Evolutionary conservation across 2,113 vertebrate species (phyloP), one percentile per base, ranked within the genome.

Genomic region (Elephas maximus): DNA sequence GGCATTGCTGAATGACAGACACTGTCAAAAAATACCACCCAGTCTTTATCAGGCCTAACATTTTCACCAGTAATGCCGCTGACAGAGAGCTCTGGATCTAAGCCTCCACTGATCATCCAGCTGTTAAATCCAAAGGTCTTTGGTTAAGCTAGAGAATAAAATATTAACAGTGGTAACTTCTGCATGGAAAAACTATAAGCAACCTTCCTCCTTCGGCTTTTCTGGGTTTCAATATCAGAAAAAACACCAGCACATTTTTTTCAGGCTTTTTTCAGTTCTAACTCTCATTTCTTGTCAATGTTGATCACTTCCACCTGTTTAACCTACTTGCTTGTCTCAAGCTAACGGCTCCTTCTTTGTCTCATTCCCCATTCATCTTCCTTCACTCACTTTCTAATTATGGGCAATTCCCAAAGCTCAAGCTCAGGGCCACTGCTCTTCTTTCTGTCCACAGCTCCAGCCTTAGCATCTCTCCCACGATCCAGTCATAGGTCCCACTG

Each of bases 121-220:
- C 2, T 76, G 33, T 88, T 74, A 69, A 88, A 96, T 63, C 63
- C 48, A 94, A 89, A 71, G 21, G 21, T 57, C 37, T 23, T 94
- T 44, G 74, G 12, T 93, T 73, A 83, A 45, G 83, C 26, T 33
- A 69, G 10, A 90, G 51, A 91, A 65, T 6, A 91, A 88, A 89
- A 80, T 62, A 82, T 63, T 71, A 90, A 65, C 45, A 90, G 18
- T 44, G 2, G 18, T 20, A 65, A 86, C 45, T 82, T 93, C n/a
- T 88, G 28, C 33, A 80, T 45, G 12, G 45, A 12, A 60, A 81
- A 90, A 78, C 26, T 71, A 41, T 73, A 86, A 74, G 53, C 5
- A 88, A 87, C 90, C 92, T 93, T 95, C 76, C 48, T 81, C 60
- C 37, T 74, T 85, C 74, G 82, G 11, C 45, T 88, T 94, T 85